Evolutionary conservation across 2,797 vertebrate species (phyloP), one percentile per base, ranked within the genome.

Genomic region (Dicrostonyx torquatus): DNA sequence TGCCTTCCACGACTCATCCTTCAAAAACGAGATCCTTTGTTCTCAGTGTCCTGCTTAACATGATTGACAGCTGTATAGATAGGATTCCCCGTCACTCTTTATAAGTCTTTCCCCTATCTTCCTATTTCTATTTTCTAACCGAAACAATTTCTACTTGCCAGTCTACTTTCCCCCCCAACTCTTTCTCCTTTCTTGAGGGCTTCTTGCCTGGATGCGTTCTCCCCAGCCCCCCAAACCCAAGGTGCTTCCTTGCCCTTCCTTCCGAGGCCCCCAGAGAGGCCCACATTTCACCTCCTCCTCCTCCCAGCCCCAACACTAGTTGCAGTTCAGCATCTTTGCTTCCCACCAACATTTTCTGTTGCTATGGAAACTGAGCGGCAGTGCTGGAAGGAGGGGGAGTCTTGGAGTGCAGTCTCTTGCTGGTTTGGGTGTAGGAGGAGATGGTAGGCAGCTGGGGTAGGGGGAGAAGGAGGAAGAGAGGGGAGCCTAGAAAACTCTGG

Each of bases 291-390:
- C 62, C 58, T 62, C 97, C 96, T 87, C 96, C 95, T 95, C 96
- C 96, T 87, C 83, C 84, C 89, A 97, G 89, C 90, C 95, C 95
- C 93, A 96, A 93, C 92, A 87, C 66, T 72, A 89, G 92, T 96
- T 96, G 82, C 91, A 87, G 96, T 96, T 97, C 96, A 97, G 88
- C 94, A 96, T 96, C 93, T 96, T 95, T 96, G 93, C 96, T 97
- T 97, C 96, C 97, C 97, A 97, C 97, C 96, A 97, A 96, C 96
- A 91, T 96, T 92, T 95, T 94, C 97, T 95, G 97, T 97, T 97
- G 93, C 97, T 86, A 93, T 97, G 97, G 97, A 96, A 96, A 97
- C 97, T 18, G 10, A 94, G 93, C 13, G 82, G 93, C 96, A 94
- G 87, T 93, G 96, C 95, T 96, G 70, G 93, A 95, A 96, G 96